Conservation (phyloP, 2,113 vertebrate genomes). For the Astatotilapia flaviijosephi region DNA sequence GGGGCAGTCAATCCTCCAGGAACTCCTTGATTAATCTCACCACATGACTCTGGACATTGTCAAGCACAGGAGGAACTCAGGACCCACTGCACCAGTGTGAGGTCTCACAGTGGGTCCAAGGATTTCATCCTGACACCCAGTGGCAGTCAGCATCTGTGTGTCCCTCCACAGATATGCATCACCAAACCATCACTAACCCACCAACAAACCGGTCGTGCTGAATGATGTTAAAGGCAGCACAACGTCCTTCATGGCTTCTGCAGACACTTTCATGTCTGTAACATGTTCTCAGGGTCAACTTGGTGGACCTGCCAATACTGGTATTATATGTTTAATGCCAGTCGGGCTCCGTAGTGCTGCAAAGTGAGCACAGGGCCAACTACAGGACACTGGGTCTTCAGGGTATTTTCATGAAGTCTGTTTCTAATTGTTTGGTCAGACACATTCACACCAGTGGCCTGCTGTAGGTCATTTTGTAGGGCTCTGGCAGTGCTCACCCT, state of each 20-base stretch:
- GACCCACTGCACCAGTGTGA: not conserved
- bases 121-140: not conserved
- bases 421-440: not conserved
- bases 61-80: not conserved
- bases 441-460: fast-evolving
- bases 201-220: fast-evolving
- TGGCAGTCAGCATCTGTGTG: fast-evolving
- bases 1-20: not conserved
- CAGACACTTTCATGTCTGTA: fast-evolving
- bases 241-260: fast-evolving
- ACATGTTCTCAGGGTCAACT: not conserved
- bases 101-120: not conserved
- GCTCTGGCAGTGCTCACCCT: not conserved
- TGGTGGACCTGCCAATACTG: not conserved
- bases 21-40: not conserved
- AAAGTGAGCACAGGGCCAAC: not conserved
- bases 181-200: not conserved
- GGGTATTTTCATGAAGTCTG: not conserved
- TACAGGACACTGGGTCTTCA: fast-evolving
- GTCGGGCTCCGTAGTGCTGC: fast-evolving
- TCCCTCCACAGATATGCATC: not conserved
- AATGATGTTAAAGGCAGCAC: not conserved
- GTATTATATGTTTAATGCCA: fast-evolving
- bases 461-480: fast-evolving
- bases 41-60: not conserved